Base-by-base conservation (phyloP, 2,797 vertebrate species). In the Pangasius sanitwongsei region DNA sequence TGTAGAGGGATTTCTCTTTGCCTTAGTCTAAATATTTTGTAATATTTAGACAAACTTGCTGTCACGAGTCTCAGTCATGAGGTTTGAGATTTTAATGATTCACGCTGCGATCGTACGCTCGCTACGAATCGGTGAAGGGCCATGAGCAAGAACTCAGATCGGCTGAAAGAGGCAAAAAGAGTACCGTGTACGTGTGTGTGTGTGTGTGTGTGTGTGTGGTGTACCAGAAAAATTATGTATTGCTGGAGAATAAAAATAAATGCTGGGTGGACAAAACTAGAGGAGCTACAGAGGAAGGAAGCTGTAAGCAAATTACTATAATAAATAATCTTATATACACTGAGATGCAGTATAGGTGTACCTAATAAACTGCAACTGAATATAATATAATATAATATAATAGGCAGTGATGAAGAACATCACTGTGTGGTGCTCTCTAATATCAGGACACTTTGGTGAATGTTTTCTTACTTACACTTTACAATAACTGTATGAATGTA, bases 241-340 rank as follows among this genome's bases (percentile, higher is more conserved):
- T 80, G 16, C 50, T 57, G 16, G 16, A 55, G 50, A 80, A 80
- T 80, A 80, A 31, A 80, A 15, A 77, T 53, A 77, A 53, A 13
- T 77, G 74, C 74, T 77, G 74, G 25, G 74, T 77, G 13, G 74
- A 53, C 74, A 77, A 77, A 53, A 77, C 48, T 15, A n/a, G 44
- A 50, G 41, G 41, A 25, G 41, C 41, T 44, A 48, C 72, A 44
- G 41, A 48, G 25, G 25, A n/a, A 77, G 25, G 48, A 53, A 13
- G 13, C 44, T 77, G 74, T 77, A 50, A n/a, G 44, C 44, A 77
- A 53, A 48, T 77, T 77, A n/a, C 16, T n/a, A n/a, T 77, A 77
- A 77, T 18, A 41, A 48, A 48, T 31, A 11, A 34, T 11, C 15
- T 18, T 57, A 20, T 57, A 55, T 9, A 31, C 77, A n/a, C 44